phyloP scores from a whole-genome alignment of 2,888 invertebrate genomes.

The Athrips mouffetella region DNA sequence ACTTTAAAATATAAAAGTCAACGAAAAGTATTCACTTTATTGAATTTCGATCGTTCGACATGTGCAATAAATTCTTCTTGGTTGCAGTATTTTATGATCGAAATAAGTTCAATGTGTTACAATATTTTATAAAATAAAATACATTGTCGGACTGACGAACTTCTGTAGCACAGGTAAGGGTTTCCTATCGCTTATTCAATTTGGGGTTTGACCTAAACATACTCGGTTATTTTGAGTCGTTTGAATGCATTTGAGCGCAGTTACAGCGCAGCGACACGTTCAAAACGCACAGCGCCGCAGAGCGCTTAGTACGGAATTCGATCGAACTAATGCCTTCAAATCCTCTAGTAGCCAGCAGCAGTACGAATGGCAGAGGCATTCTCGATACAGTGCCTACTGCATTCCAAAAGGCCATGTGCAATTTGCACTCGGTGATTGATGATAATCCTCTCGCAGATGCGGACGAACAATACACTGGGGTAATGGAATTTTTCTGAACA shows the following conservation, averaged over 20 bases:
- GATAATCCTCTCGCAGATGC: constrained; percentile 64
- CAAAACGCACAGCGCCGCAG: constrained; percentile 57
- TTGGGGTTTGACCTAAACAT: background rate
- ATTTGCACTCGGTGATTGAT: constrained; percentile 72
- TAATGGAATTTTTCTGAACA: constrained; percentile 38
- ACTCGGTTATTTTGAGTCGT: background rate
- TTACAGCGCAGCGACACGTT: constrained; percentile 36
- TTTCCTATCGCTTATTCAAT: background rate
- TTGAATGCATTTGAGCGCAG: constrained; percentile 35
- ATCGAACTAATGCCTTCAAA: constrained; percentile 74
- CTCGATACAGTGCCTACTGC: constrained; percentile 40
- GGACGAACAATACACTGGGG: constrained; percentile 49
- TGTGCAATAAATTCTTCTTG: too few relatives aligned
- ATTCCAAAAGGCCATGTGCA: constrained; percentile 68
- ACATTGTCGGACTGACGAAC: too few relatives aligned
- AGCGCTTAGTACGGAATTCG: constrained; percentile 73
- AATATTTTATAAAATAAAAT: too few relatives aligned
- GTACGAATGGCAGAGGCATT: constrained; percentile 52
- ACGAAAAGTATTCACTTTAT: too few relatives aligned
- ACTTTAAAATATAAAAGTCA: too few relatives aligned
- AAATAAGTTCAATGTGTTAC: too few relatives aligned
- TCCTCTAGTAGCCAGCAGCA: constrained; percentile 51
- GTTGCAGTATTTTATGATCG: too few relatives aligned
- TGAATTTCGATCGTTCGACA: too few relatives aligned
- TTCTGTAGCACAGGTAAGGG: too few relatives aligned